Base-by-base conservation (phyloP, 2,113 vertebrate species). In the Neodon shergylaensis region DNA sequence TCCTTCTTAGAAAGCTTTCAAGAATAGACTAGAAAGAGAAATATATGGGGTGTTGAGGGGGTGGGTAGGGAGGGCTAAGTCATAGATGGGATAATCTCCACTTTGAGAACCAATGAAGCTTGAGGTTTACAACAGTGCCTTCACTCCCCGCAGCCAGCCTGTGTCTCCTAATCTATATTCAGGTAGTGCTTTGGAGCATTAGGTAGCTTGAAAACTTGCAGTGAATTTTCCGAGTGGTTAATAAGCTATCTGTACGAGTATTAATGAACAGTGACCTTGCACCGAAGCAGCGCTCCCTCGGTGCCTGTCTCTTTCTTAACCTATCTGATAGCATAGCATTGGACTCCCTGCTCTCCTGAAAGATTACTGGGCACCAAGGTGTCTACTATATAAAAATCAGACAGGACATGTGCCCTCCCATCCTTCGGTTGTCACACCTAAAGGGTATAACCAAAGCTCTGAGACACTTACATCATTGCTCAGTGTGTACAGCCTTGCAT, bases 261-360 rank as follows among this genome's bases (percentile, higher is more conserved):
- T 93, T 98, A 98, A 97, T 97, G 95, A 98, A 90, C 88, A 97
- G 88, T 97, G 97, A 97, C 96, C 97, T 98, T 97, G 95, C 92
- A 96, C 92, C 95, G 96, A 97, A 98, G 97, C 97, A 92, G 97
- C 0, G 83, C n/a, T 88, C 91, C 52, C 68, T 74, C 66, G 70
- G n/a, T 63, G 5, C 97, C 76, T 70, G 36, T 94, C 97, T 98
- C 95, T 94, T 98, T 98, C 95, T 89, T 81, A 94, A 83, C 78
- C 96, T 95, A 95, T 97, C 93, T 88, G n/a, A 65, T 21, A 86
- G 94, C 86, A 92, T 47, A 94, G 84, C 3, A 42, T 83, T 96
- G 78, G 92, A 90, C 44, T 93, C 49, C 76, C 97, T 88, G 58
- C 86, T 85, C 94, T 63, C 42, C 65, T 26, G 0, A 3, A 88